Base-by-base conservation (phyloP, 2,888 invertebrate genomes). In the Tipula helvola region DNA sequence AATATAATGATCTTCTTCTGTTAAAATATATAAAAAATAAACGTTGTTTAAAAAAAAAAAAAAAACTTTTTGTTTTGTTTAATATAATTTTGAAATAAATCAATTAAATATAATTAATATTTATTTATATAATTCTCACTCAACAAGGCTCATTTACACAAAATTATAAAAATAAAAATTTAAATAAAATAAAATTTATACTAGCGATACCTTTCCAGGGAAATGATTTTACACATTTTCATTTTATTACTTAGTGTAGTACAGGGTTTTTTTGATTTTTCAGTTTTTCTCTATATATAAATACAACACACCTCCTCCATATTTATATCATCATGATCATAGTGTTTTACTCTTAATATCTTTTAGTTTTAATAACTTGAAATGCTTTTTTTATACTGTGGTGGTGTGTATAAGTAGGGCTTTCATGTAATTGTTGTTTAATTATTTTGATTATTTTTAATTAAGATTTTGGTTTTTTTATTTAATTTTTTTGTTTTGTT, bases 1-100 rank as follows among this genome's bases (percentile, higher is more conserved):
- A 97, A 94, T 92, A 97, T 97, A 95, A 97, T 96, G 91, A 97
- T 97, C 94, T 97, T 97, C 96, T 97, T 97, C 97, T 97, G 95
- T 94, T 57, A 94, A 92, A 93, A 87, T 87, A 83, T 36, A 87
- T 86, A 86, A 86, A 28, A 87, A 87, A 89, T 87, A 88, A 88
- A 88, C 87, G 88, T 87, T 87, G 86, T 86, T 87, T 87, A 87
- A 88, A 88, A 83, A 88, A 57, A 86, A 47, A 71, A 4, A 39
- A 39, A 4, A 4, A 4, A 4, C 39, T 39, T 41, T 87, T 87
- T 87, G 83, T 84, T 36, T 87, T 86, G 36, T 71, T 16, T 39
- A 41, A 1, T 39, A 39, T 71, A 39, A 36, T 86, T 84, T 84
- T 12, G 36, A 42, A 42, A 42, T 28, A 16, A 83, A n/a, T 12